phyloP scores from a whole-genome alignment of 2,888 invertebrate species.

The Scrobipalpa costella region DNA sequence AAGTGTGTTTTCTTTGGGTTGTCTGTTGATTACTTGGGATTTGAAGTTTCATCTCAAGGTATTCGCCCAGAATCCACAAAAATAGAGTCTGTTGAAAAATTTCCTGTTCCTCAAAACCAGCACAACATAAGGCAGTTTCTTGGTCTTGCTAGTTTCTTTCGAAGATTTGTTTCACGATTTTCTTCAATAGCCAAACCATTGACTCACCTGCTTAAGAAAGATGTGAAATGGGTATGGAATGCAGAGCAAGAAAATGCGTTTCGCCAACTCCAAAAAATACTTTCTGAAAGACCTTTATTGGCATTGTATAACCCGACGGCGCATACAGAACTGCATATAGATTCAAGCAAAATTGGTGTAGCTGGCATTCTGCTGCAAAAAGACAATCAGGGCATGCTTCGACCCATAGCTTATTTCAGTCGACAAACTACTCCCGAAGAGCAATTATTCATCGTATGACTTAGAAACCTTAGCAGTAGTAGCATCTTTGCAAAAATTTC shows the following conservation, averaged over 20 bases:
- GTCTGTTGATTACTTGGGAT: neutral
- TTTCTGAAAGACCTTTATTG: constrained; percentile 29
- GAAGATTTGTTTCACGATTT: neutral
- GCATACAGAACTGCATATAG: constrained; percentile 28
- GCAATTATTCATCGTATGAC: neutral
- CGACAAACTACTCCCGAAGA: constrained; percentile 9
- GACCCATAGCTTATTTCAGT: constrained; percentile 1
- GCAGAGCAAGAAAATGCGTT: neutral
- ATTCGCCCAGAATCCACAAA: neutral
- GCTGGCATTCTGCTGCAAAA: neutral
- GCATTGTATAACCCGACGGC: constrained; percentile 38
- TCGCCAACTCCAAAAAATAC: neutral
- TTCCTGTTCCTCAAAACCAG: constrained; percentile 1
- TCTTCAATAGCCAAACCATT: neutral
- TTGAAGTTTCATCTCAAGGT: neutral
- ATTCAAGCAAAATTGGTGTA: neutral
- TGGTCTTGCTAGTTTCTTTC: neutral
- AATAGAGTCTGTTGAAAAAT: neutral
- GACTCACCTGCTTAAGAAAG: neutral
- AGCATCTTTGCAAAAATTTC: neutral
- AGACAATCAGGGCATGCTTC: neutral
- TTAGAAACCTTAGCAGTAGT: constrained; percentile 7
- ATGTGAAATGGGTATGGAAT: neutral
- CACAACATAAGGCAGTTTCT: neutral
- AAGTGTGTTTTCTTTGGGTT: neutral